Base-by-base conservation (phyloP, 2,113 vertebrate species). In the Phainopepla nitens region DNA sequence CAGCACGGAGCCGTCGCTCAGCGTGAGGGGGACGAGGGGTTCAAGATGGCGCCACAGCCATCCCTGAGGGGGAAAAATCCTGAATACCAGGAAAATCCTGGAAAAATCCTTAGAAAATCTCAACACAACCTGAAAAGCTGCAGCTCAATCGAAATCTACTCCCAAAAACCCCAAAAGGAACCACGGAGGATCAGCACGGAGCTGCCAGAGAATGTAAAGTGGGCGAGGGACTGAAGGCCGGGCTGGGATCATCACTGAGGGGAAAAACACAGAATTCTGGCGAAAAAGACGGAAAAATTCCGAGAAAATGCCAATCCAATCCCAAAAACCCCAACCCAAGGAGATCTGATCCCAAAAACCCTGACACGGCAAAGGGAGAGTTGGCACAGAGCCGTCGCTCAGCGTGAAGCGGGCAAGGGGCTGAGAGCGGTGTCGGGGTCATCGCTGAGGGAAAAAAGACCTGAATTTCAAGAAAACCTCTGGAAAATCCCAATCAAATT, bases 251-350 rank as follows among this genome's bases (percentile, higher is more conserved):
- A 71, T 71, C 69, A 71, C 69, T 71, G 47, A 0, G 18, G 45
- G 17, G 7, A 29, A 68, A 50, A 45, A 45, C 22, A 3, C 19
- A 19, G 13, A 44, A 65, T 33, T 13, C 41, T 21, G 10, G 21
- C 28, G 13, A 9, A 41, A 42, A 24, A 6, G 1, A 11, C 8
- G 61, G 39, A 7, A 58, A 42, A 64, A 31, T 10, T 4, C 18
- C 9, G 0, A 7, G 13, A 21, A 62, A 64, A 64, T 22, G 4
- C 19, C 2, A 2, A 6, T 6, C 5, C 21, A 29, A 29, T 29
- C 8, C 9, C 2, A 11, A 12, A n/a, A n/a, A n/a, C n/a, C n/a
- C n/a, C n/a, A n/a, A n/a, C n/a, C n/a, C n/a, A n/a, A n/a, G n/a
- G n/a, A n/a, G n/a, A n/a, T n/a, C n/a, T n/a, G n/a, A n/a, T n/a